phyloP scores from a whole-genome alignment of 35 echinoderm and acorn worm species.

The Stichopus chloronotus region DNA sequence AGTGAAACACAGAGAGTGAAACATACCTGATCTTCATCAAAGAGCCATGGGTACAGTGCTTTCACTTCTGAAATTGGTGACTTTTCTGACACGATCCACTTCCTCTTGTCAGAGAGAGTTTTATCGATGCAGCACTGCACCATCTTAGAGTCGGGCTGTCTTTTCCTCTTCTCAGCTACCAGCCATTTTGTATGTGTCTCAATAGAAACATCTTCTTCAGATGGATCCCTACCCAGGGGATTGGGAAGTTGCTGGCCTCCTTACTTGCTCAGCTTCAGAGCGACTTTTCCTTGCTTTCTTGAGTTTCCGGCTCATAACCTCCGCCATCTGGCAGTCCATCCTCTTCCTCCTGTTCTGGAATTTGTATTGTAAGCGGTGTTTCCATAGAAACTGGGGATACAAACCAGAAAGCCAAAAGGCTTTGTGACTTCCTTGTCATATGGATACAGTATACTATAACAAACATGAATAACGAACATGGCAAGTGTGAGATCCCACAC shows the following conservation, averaged over 20 bases:
- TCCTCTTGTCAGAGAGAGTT: not conserved
- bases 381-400: not conserved
- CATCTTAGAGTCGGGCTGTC: not conserved
- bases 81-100: not conserved
- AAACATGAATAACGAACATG: too few relatives aligned
- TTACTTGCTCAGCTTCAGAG: not conserved
- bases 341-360: not conserved
- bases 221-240: too few relatives aligned
- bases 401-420: not conserved
- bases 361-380: constrained; percentile 37
- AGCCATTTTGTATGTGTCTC: not conserved
- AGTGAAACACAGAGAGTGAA: too few relatives aligned
- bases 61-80: not conserved
- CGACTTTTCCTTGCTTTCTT: not conserved
- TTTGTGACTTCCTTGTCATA: not conserved
- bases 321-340: not conserved
- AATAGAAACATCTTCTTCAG: too few relatives aligned
- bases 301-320: not conserved
- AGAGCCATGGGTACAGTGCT: not conserved
- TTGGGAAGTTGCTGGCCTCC: not conserved
- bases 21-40: not conserved
- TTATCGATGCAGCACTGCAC: not conserved
- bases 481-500: too few relatives aligned
- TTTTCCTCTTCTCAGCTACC: not conserved
- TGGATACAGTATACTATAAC: too few relatives aligned